Conservation (phyloP, 2,113 vertebrate species). For the Chunga burmeisteri region DNA sequence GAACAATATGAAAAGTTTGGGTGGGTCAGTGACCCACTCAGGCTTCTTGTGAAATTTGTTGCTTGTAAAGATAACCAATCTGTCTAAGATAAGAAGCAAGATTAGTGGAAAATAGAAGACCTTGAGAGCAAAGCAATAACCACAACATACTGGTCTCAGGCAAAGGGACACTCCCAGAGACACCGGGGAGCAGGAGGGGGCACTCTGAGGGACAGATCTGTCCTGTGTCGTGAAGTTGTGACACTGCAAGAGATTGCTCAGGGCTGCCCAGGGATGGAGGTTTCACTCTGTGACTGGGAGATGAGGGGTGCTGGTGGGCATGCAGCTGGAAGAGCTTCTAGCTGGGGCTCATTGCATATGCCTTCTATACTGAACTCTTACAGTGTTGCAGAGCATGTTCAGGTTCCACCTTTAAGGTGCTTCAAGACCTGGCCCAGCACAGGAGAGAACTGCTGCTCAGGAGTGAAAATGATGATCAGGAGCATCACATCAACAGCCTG, state of each 20-base stretch:
- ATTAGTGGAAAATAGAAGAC: background rate
- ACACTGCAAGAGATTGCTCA: background rate
- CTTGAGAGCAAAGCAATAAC: background rate
- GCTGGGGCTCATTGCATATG: accelerated
- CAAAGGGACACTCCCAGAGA: background rate
- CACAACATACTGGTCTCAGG: background rate
- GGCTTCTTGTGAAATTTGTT: background rate
- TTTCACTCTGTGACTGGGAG: background rate
- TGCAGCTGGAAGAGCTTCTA: background rate
- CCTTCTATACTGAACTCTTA: too few relatives aligned
- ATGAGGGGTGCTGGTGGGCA: background rate
- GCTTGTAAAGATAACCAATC: background rate
- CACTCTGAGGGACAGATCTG: background rate
- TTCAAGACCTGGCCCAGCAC: background rate
- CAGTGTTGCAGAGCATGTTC: accelerated
- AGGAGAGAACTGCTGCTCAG: background rate
- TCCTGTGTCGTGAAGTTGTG: background rate
- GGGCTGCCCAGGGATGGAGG: background rate
- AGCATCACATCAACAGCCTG: background rate
- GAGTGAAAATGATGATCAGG: background rate
- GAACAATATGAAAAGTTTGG: background rate
- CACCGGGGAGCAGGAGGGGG: background rate
- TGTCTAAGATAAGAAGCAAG: background rate
- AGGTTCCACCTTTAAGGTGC: background rate
- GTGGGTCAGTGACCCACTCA: background rate